Conservation (phyloP, 2,797 vertebrate genomes). For the Hydrocynus forskahlii region DNA sequence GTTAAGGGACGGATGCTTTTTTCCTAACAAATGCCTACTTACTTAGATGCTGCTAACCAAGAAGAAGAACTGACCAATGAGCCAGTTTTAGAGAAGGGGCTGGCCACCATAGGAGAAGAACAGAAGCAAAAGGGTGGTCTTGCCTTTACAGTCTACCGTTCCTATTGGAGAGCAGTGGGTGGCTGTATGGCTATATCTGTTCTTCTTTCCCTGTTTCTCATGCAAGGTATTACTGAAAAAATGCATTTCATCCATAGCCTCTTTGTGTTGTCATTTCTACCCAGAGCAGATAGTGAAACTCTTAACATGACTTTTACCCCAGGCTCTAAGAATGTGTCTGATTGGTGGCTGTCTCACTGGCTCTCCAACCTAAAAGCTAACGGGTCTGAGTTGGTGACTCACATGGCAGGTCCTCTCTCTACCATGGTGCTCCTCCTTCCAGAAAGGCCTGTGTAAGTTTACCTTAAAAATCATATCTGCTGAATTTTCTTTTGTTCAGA, state of each 20-base stretch:
- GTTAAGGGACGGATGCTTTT: background rate
- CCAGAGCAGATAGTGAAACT: background rate
- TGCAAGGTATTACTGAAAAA: slow-evolving; percentile 86
- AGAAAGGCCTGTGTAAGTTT: slow-evolving; percentile 78
- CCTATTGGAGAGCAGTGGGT: slow-evolving; percentile 89
- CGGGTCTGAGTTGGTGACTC: slow-evolving; percentile 55
- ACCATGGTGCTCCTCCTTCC: slow-evolving; percentile 78
- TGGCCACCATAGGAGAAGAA: slow-evolving; percentile 76
- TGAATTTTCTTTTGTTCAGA: background rate
- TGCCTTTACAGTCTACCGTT: slow-evolving; percentile 85
- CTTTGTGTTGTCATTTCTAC: background rate
- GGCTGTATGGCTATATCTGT: slow-evolving; percentile 77
- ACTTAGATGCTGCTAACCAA: slow-evolving; percentile 60
- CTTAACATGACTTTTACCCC: slow-evolving; percentile 12
- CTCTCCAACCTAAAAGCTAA: slow-evolving; percentile 82
- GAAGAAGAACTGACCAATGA: slow-evolving; percentile 50
- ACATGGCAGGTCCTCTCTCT: slow-evolving; percentile 47
- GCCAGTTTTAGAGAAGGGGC: slow-evolving; percentile 45
- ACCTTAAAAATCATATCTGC: background rate
- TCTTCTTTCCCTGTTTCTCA: slow-evolving; percentile 85
- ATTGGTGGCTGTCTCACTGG: slow-evolving; percentile 98
- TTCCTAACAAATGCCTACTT: background rate
- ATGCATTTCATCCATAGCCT: background rate
- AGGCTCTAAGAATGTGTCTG: slow-evolving; percentile 90
- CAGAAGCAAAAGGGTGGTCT: slow-evolving; percentile 89